Conservation (phyloP, 2,113 vertebrate genomes). For the Nipponia nippon region DNA sequence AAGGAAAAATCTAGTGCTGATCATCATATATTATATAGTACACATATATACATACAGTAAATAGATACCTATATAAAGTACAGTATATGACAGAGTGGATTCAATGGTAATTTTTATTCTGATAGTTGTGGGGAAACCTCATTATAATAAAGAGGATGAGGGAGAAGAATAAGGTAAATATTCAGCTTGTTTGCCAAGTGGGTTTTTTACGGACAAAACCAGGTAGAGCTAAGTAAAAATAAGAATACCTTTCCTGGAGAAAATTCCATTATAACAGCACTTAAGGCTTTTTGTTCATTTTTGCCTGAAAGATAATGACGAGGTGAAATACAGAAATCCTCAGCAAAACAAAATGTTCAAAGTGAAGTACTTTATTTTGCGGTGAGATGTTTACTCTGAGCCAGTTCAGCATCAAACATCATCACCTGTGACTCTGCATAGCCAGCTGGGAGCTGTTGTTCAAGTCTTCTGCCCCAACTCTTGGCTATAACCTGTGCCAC, state of each 20-base stretch:
- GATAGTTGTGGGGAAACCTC: background rate
- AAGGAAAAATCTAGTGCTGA: background rate
- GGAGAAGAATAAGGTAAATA: background rate
- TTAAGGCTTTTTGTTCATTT: background rate
- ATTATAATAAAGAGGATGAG: background rate
- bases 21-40: background rate
- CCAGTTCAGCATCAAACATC: background rate
- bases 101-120: background rate
- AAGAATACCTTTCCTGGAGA: background rate
- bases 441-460: background rate
- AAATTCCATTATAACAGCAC: background rate
- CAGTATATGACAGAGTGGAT: background rate
- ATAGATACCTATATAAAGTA: background rate
- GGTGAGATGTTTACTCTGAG: background rate
- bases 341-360: background rate
- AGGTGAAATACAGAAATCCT: background rate
- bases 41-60: background rate
- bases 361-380: background rate
- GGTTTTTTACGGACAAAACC: accelerated
- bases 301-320: background rate
- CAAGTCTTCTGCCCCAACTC: background rate
- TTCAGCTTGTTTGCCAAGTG: background rate
- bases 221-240: background rate
- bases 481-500: background rate
- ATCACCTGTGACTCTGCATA: background rate